Conservation (phyloP, 2,888 invertebrate species). For the Trichogramma evanescens region DNA sequence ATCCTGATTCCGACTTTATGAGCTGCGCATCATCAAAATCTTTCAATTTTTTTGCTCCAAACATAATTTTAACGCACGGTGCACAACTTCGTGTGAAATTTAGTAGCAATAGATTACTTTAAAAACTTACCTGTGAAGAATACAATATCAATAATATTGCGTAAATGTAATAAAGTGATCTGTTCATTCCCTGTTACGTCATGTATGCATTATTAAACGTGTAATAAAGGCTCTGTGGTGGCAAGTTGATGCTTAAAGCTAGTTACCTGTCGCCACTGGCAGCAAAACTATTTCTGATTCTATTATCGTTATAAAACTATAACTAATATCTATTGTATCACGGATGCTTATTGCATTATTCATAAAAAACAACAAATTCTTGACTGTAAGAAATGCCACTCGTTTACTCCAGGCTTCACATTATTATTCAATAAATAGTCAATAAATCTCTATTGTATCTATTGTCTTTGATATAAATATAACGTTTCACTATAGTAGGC, state of each 20-base stretch:
- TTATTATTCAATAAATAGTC: conserved; percentile 35
- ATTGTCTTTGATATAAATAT: conserved; percentile 43
- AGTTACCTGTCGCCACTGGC: neutral
- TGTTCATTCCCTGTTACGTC: conserved; percentile 29
- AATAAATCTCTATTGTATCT: conserved; percentile 40
- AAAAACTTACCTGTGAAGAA: no score
- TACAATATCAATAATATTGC: neutral
- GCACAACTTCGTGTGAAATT: no score
- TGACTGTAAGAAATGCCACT: conserved; percentile 23
- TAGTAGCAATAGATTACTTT: no score
- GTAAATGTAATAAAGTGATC: conserved; percentile 17
- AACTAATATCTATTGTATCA: conserved; percentile 11
- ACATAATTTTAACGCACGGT: no score
- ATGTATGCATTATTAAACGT: conserved; percentile 8
- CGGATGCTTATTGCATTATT: conserved; percentile 13
- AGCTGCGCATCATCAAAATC: no score
- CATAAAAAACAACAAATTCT: conserved; percentile 5
- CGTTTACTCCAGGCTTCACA: conserved; percentile 19
- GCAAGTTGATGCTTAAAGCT: conserved; percentile 27
- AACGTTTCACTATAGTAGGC: conserved; percentile 34
- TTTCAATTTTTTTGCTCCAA: no score
- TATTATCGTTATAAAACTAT: conserved; percentile 4
- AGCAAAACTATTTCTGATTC: neutral
- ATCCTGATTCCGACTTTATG: no score
- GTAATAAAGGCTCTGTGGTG: conserved; percentile 40